phyloP scores from a whole-genome alignment of 2,797 vertebrate species.

The Danio tinwini region DNA sequence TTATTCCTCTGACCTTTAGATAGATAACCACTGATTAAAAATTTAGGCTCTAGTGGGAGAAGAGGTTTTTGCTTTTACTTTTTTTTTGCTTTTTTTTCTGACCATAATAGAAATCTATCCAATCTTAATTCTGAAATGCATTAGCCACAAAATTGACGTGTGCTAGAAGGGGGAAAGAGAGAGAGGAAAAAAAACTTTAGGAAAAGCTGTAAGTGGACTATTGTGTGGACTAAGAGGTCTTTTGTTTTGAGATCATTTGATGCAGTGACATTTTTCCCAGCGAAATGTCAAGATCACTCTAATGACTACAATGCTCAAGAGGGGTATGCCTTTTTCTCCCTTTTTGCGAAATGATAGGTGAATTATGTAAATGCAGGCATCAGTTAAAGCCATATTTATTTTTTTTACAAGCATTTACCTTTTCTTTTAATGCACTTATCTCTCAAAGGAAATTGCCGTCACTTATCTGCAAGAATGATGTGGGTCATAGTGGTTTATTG shows the following conservation, averaged over 20 bases:
- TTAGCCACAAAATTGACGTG: constrained; percentile 56
- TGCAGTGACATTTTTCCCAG: constrained; percentile 50
- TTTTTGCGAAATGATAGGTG: constrained; percentile 54
- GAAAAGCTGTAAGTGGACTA: constrained; percentile 58
- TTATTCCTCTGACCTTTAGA: constrained; percentile 65
- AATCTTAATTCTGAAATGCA: constrained; percentile 59
- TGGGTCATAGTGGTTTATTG: constrained; percentile 44
- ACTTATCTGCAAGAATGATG: constrained; percentile 34
- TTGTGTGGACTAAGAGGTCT: constrained; percentile 52
- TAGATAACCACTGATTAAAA: constrained; percentile 69
- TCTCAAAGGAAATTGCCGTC: constrained; percentile 48
- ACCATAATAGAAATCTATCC: constrained; percentile 50
- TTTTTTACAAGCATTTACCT: constrained; percentile 48
- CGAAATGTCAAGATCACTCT: constrained; percentile 57
- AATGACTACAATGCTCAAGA: constrained; percentile 46
- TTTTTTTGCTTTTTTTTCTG: constrained; percentile 22
- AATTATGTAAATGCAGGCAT: constrained; percentile 53
- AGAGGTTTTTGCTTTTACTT: constrained; percentile 64
- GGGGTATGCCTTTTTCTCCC: constrained; percentile 33
- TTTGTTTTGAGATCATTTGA: constrained; percentile 56
- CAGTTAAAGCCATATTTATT: constrained; percentile 41
- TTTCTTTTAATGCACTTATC: constrained; percentile 52
- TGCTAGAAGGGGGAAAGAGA: neutral
- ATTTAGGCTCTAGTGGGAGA: constrained; percentile 63
- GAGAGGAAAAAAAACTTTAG: constrained; percentile 63